Evolutionary conservation across 2,888 invertebrate genomes (phyloP).

Genomic region (Epirrita christyi): DNA sequence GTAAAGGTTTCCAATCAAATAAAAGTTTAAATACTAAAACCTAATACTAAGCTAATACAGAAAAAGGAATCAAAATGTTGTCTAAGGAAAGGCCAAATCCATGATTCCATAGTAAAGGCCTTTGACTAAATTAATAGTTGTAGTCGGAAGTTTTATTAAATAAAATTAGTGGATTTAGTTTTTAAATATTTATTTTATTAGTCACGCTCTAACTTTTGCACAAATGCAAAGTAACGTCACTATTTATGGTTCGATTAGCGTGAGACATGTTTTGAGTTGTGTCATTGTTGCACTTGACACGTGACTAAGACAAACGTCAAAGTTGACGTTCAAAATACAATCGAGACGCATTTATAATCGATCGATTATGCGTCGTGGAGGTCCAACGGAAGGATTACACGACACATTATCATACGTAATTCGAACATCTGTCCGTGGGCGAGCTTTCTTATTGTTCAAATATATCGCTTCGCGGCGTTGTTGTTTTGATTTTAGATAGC

Average conservation of each 20-base stretch:
- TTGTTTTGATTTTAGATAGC: slow-evolving; percentile 30
- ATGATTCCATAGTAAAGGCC: too few relatives aligned
- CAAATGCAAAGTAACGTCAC: neutral
- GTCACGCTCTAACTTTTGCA: neutral
- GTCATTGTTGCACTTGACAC: slow-evolving; percentile 29
- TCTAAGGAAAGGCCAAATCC: too few relatives aligned
- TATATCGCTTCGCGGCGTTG: slow-evolving; percentile 34
- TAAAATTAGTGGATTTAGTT: too few relatives aligned
- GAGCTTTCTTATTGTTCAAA: slow-evolving; percentile 71
- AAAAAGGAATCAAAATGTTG: too few relatives aligned
- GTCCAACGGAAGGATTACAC: slow-evolving; percentile 81
- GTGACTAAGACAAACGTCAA: slow-evolving; percentile 47
- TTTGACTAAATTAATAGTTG: too few relatives aligned
- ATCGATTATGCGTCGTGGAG: slow-evolving; percentile 72
- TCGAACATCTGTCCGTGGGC: slow-evolving; percentile 75
- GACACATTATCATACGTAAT: slow-evolving; percentile 81
- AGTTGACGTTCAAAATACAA: slow-evolving; percentile 47
- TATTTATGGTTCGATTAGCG: neutral
- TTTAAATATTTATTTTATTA: too few relatives aligned
- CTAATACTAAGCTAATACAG: too few relatives aligned
- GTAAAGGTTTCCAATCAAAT: too few relatives aligned
- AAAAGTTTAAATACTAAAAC: too few relatives aligned
- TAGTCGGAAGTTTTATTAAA: too few relatives aligned
- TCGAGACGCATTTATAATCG: slow-evolving; percentile 63
- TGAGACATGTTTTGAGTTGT: neutral